phyloP scores from a whole-genome alignment of 2,888 invertebrate species.

The Liposcelis brunnea region DNA sequence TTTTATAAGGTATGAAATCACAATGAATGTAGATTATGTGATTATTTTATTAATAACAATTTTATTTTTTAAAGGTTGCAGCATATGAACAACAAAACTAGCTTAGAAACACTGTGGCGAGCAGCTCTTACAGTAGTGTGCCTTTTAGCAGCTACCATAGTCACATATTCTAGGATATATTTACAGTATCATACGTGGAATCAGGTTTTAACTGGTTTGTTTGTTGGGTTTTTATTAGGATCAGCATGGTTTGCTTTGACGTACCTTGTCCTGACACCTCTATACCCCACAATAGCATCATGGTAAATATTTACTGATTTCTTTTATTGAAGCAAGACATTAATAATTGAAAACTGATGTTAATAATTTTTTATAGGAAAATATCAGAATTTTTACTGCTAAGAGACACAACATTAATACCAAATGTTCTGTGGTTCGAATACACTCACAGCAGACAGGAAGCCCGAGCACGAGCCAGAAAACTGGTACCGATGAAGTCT shows the following conservation, averaged over 20 bases:
- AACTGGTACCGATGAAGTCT: slow-evolving; percentile 62
- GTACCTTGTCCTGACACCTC: slow-evolving; percentile 61
- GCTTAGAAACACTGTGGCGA: slow-evolving; percentile 58
- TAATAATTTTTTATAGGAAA: slow-evolving; percentile 37
- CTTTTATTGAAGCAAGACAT: no score
- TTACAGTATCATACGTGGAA: slow-evolving; percentile 67
- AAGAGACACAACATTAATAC: slow-evolving; percentile 76
- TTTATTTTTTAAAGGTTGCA: slow-evolving; percentile 44
- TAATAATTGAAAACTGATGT: no score
- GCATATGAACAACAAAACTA: slow-evolving; percentile 61
- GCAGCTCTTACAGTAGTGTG: slow-evolving; percentile 43
- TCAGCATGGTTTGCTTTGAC: slow-evolving; percentile 66
- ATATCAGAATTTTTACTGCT: slow-evolving; percentile 70
- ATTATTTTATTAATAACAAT: slow-evolving; percentile 11
- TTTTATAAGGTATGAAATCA: slow-evolving; percentile 55
- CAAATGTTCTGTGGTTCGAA: slow-evolving; percentile 86
- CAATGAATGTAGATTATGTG: slow-evolving; percentile 13
- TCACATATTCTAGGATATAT: slow-evolving; percentile 59
- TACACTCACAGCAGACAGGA: slow-evolving; percentile 76
- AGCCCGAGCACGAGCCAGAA: slow-evolving; percentile 59
- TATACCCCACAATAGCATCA: slow-evolving; percentile 68
- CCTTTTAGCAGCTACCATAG: slow-evolving; percentile 37
- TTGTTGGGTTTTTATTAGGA: slow-evolving; percentile 57
- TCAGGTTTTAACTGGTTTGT: slow-evolving; percentile 64
- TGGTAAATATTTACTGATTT: slow-evolving; percentile 39